Conservation (phyloP, 2,797 vertebrate species). For the Mastacembelus armatus region DNA sequence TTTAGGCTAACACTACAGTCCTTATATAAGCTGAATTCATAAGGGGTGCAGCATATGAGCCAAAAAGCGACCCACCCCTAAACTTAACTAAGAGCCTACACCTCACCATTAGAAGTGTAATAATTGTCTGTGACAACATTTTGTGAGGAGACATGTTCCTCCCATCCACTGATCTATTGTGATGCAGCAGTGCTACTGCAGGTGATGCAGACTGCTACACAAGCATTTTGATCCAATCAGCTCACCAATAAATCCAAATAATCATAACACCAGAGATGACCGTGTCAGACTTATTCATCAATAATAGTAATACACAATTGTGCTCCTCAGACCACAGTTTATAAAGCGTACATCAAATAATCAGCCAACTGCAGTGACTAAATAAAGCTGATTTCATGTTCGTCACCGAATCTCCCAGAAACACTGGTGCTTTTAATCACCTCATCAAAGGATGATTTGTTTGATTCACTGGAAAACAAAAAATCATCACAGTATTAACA, state of each 20-base stretch:
- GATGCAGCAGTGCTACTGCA: background rate
- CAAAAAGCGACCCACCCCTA: too few relatives aligned
- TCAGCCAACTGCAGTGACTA: background rate
- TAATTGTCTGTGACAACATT: too few relatives aligned
- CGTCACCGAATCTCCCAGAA: background rate
- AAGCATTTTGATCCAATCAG: background rate
- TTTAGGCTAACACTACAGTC: background rate
- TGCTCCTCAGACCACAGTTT: background rate
- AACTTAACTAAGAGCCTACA: background rate
- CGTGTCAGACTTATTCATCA: background rate
- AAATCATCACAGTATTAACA: too few relatives aligned
- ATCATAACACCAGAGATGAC: background rate
- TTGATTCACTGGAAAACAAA: background rate
- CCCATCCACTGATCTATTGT: too few relatives aligned
- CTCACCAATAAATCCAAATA: background rate
- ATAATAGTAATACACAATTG: too few relatives aligned
- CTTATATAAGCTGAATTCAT: background rate
- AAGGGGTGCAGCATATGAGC: background rate
- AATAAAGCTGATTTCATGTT: background rate
- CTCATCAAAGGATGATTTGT: too few relatives aligned
- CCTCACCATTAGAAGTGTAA: background rate
- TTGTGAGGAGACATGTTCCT: too few relatives aligned
- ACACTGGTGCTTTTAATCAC: background rate
- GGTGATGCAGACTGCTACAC: background rate
- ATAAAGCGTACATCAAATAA: background rate